Evolutionary conservation across 2,113 vertebrate genomes (phyloP), one percentile per base, ranked within the genome.

Genomic region (Embiotoca jacksoni): DNA sequence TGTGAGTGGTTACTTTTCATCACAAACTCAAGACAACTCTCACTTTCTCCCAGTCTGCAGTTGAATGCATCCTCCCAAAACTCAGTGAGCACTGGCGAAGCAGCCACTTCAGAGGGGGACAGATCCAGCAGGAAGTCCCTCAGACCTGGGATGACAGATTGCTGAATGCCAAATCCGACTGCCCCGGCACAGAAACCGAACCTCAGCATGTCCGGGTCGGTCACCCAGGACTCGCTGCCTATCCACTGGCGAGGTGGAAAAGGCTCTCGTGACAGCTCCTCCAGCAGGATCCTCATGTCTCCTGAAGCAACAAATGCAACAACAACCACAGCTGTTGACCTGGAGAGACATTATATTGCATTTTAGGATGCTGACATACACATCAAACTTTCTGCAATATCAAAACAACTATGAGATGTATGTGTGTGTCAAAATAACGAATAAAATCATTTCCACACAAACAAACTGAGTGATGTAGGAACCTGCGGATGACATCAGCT

Each of bases 11-110:
- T 23, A 23, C 23, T 23, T 23, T 23, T 23, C 23, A 44, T 44
- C 2, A 9, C 2, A 44, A 44, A 44, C 8, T 9, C 41, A 9
- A 14, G n/a, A 44, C 36, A 30, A 35, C 0, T 77, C 60, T 89
- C 62, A 91, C 91, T 66, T 83, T 60, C 71, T n/a, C 7, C 30
- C 53, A 95, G 63, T 7, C 15, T 82, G 76, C 94, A 95, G 30
- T 69, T 82, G 62, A 95, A 94, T 6, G 77, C 37, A 7, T 56
- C 83, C 64, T 94, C 92, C 93, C 93, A 94, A 39, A 95, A 92
- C 72, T 94, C 86, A n/a, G 82, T 88, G 4, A 94, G 54, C 35
- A 92, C 0, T 0, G 80, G 15, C 0, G 91, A 92, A 6, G 60
- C 61, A 33, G 81, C 39, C 5, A 64, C 88, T 76, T 90, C n/a